Conservation (phyloP, 2,888 invertebrate genomes). For the Luperina nickerlii region DNA sequence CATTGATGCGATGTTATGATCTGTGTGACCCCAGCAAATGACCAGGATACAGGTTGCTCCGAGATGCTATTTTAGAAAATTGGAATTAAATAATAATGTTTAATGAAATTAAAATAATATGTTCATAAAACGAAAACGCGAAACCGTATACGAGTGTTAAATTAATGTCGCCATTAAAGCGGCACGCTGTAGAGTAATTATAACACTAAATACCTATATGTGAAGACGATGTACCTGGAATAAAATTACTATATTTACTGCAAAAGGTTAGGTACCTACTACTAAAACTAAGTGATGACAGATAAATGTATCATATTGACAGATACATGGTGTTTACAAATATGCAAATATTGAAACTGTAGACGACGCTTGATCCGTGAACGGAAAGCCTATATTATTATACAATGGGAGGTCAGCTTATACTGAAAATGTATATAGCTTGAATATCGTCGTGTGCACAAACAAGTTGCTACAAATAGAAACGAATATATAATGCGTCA, state of each 20-base stretch:
- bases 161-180: neutral
- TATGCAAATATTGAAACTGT: neutral
- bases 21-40: neutral
- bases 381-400: neutral
- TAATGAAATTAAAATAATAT: neutral
- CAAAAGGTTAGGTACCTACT: too few relatives aligned
- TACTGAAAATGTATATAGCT: neutral
- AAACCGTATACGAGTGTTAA: neutral
- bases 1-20: neutral
- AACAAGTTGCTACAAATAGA: neutral
- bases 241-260: neutral
- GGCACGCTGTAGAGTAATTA: neutral
- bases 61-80: neutral
- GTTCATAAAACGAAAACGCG: neutral
- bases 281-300: too few relatives aligned
- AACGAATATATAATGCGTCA: neutral
- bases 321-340: too few relatives aligned
- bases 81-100: too few relatives aligned
- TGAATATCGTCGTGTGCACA: neutral
- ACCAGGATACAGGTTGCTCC: neutral
- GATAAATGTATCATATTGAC: too few relatives aligned
- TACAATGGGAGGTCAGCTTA: neutral
- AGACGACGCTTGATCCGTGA: neutral
- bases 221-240: neutral
- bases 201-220: neutral